Evolutionary conservation across 2,888 invertebrate species (phyloP).

Genomic region (Erannis defoliaria): DNA sequence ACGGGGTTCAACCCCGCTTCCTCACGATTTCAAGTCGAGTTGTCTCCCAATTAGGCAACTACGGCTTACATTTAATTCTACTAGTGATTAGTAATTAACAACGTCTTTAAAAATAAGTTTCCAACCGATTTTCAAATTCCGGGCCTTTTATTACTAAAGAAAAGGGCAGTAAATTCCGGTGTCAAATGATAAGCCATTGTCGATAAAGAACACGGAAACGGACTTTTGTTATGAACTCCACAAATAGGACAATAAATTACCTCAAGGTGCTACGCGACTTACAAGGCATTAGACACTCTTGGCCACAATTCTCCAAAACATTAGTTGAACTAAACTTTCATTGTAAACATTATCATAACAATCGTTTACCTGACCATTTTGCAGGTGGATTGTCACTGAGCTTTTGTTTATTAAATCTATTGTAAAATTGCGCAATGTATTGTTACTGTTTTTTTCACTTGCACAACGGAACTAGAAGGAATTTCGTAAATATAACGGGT

Average conservation of each 20-base stretch:
- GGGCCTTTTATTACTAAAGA: constrained; percentile 13
- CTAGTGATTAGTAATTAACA: neutral
- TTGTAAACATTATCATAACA: constrained; percentile 83
- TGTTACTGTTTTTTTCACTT: constrained; percentile 48
- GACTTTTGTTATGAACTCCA: constrained; percentile 78
- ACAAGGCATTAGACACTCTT: constrained; percentile 61
- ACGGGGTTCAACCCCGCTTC: no score
- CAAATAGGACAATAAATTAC: constrained; percentile 82
- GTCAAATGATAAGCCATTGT: constrained; percentile 75
- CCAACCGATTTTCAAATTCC: neutral
- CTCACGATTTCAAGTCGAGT: no score
- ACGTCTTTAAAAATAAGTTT: neutral
- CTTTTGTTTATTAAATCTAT: constrained; percentile 64
- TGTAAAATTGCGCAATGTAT: constrained; percentile 76
- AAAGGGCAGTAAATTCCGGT: constrained; percentile 69
- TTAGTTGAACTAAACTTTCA: constrained; percentile 64
- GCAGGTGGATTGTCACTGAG: constrained; percentile 76
- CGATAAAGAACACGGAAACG: constrained; percentile 84
- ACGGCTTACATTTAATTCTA: no score
- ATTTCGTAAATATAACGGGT: constrained; percentile 81
- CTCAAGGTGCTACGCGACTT: constrained; percentile 75
- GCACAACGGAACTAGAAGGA: constrained; percentile 71
- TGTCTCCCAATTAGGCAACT: no score
- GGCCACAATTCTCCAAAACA: constrained; percentile 83
- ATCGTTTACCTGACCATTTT: constrained; percentile 78